These are phyloP conservation scores for Liolophura sinensis DNA, from an alignment of 1,140 invertebrate species.

Conservation along the genomic window DNA sequence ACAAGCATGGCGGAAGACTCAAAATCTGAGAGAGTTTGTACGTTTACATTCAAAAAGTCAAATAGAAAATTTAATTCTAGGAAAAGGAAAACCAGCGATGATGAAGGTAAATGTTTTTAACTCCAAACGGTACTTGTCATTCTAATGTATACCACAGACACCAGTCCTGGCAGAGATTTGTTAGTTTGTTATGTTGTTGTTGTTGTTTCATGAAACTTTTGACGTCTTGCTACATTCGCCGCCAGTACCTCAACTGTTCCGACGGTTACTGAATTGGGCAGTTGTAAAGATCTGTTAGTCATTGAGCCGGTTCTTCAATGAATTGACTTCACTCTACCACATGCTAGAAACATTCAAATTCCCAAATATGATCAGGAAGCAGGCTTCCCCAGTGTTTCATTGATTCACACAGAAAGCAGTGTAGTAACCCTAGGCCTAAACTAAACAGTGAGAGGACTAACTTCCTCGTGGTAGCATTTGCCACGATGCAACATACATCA, in stretches of 20 bases:
- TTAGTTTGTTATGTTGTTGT: slow-evolving; percentile 1
- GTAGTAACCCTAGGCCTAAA: no score
- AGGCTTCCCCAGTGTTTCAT: no score
- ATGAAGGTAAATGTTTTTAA: slow-evolving; percentile 12
- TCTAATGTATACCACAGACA: not conserved
- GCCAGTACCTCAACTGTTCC: not conserved
- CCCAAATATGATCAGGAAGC: no score
- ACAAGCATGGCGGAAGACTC: slow-evolving; percentile 1
- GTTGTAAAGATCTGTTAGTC: no score
- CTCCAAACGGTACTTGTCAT: not conserved
- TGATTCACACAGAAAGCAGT: no score
- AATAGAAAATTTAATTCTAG: slow-evolving; percentile 16
- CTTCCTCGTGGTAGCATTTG: no score
- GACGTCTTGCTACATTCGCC: not conserved
- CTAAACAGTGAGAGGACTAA: no score
- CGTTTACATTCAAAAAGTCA: slow-evolving; percentile 31
- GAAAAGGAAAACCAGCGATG: slow-evolving; percentile 13
- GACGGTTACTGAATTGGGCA: not conserved
- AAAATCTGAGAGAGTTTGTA: slow-evolving; percentile 10
- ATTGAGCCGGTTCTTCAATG: no score
- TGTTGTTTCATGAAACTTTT: not conserved
- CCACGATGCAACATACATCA: no score
- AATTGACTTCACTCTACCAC: no score
- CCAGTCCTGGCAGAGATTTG: not conserved
- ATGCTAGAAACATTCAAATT: no score